These are phyloP conservation scores for Ceuthmochares aereus DNA, from an alignment of 2,113 vertebrate species.

Conservation along the genomic window DNA sequence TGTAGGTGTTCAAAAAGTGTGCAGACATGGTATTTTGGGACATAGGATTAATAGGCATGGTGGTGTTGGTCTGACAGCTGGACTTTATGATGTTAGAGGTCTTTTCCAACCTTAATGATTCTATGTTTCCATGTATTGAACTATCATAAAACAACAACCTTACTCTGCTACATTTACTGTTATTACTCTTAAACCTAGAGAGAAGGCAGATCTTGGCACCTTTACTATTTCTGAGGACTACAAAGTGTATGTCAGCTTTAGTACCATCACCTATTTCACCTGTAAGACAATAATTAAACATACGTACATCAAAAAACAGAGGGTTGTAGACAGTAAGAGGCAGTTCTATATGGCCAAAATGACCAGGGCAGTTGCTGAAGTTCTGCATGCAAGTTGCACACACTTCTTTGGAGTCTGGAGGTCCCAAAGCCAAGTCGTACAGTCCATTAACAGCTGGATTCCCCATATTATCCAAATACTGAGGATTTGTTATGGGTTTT, in stretches of 20 bases:
- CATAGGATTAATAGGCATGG: too few relatives aligned
- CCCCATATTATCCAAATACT: constrained; percentile 87
- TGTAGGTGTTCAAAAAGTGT: too few relatives aligned
- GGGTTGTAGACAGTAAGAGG: constrained; percentile 94
- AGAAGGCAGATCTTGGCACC: background rate
- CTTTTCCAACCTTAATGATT: too few relatives aligned
- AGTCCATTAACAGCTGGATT: constrained; percentile 87
- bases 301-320: constrained; percentile 88
- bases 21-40: too few relatives aligned
- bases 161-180: background rate
- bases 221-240: background rate
- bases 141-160: background rate
- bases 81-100: too few relatives aligned
- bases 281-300: background rate
- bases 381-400: constrained; percentile 94
- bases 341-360: constrained; percentile 91
- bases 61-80: too few relatives aligned
- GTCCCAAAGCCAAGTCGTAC: constrained; percentile 92
- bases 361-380: constrained; percentile 90
- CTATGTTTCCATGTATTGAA: background rate
- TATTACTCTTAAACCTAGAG: background rate
- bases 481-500: constrained; percentile 86
- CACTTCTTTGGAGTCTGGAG: constrained; percentile 88
- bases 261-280: background rate
- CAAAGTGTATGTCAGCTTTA: background rate